Evolutionary conservation across 2,888 invertebrate species (phyloP).

Genomic region (Aphidoletes aphidimyza): DNA sequence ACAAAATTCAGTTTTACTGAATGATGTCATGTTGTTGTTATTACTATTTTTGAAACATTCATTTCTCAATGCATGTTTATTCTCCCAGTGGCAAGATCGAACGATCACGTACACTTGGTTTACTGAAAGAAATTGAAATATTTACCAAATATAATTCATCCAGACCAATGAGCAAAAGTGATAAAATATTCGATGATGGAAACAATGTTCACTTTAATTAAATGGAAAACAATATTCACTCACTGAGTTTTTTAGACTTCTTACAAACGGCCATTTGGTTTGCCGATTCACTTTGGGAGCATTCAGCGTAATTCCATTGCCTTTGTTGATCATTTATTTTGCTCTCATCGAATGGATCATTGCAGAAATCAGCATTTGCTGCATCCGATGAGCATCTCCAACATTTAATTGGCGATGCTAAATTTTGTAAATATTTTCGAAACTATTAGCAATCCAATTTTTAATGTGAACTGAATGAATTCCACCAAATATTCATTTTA

Average conservation of each 20-base stretch:
- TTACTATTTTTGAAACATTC: no score
- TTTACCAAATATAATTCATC: no score
- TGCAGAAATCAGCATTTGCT: constrained; percentile 73
- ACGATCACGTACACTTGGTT: no score
- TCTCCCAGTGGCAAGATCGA: no score
- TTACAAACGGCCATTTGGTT: constrained; percentile 74
- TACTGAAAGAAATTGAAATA: no score
- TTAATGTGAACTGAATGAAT: no score
- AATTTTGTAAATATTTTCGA: no score
- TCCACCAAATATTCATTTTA: no score
- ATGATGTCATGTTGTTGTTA: constrained; percentile 63
- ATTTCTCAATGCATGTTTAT: constrained; percentile 64
- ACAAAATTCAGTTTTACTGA: constrained; percentile 65
- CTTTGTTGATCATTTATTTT: constrained; percentile 66
- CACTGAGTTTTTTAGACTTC: constrained; percentile 80
- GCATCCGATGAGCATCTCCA: constrained; percentile 81
- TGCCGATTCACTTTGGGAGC: constrained; percentile 67
- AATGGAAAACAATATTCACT: constrained; percentile 62
- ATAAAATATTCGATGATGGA: no score
- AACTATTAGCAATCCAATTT: no score
- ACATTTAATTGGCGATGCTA: constrained; percentile 77
- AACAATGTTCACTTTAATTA: no score
- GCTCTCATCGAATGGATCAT: constrained; percentile 76
- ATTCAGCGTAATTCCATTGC: constrained; percentile 66
- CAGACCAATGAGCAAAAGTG: no score